These are phyloP conservation scores for Aleiodes sp. DNA, from an alignment of 1,140 invertebrate species.

Conservation along the genomic window DNA sequence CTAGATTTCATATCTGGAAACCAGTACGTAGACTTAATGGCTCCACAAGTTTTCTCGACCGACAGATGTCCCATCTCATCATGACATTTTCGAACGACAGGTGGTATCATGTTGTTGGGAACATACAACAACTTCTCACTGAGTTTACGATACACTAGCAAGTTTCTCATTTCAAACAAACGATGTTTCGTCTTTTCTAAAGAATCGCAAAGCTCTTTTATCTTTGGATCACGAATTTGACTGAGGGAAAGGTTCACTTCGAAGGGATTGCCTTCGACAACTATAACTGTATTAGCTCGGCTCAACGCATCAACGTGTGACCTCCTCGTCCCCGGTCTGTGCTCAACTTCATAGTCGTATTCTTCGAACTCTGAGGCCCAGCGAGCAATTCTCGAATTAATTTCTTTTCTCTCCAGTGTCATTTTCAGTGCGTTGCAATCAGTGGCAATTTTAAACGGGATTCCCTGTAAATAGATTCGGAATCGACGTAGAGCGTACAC, in stretches of 20 bases:
- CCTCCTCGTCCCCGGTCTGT: conserved; percentile 42
- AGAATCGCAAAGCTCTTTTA: conserved; percentile 21
- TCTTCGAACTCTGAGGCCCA: conserved; percentile 51
- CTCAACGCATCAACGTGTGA: conserved; percentile 51
- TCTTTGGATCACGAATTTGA: conserved; percentile 36
- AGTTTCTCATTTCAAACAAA: conserved; percentile 39
- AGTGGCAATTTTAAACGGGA: conserved; percentile 15
- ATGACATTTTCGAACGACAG: conserved; percentile 40
- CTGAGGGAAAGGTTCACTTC: conserved; percentile 30
- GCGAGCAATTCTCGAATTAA: conserved; percentile 46
- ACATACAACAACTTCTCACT: conserved; percentile 38
- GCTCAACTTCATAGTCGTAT: conserved; percentile 44
- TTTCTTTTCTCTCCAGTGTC: conserved; percentile 46
- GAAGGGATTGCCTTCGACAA: conserved; percentile 18
- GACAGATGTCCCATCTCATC: conserved; percentile 40
- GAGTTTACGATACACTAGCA: conserved; percentile 36
- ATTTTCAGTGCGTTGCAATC: conserved; percentile 44
- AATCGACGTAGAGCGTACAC: conserved; percentile 28
- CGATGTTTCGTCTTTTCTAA: conserved; percentile 14
- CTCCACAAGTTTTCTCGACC: conserved; percentile 35
- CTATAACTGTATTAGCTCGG: conserved; percentile 42
- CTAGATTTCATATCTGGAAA: too few relatives aligned
- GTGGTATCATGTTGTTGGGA: conserved; percentile 37
- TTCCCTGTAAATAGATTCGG: conserved; percentile 21
- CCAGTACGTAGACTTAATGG: conserved; percentile 33